Evolutionary conservation across 1,140 invertebrate genomes (phyloP), one percentile per base, ranked within the genome.

Genomic region (Drosophila miranda): DNA sequence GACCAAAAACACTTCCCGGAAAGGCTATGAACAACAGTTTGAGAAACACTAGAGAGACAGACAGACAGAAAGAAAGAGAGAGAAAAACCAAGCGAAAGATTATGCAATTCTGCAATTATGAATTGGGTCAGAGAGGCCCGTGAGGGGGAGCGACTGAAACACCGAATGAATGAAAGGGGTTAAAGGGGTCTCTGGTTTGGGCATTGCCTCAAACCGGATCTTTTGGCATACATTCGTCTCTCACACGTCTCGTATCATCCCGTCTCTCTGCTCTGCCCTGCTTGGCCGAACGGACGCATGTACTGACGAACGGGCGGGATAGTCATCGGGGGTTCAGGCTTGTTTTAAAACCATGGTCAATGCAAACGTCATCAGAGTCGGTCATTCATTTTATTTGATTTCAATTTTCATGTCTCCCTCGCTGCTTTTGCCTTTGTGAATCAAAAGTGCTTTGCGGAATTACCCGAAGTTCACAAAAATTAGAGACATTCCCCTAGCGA

Each of bases 391-490:
- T 62, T 6, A 45, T 42, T 56, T 59, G 34, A 28, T 19, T 34
- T 61, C 30, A 13, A n/a, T 26, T 49, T 49, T 11, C 2, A 16
- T 19, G 19, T 21, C 6, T 30, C n/a, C 13, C n/a, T 7, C 6
- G 14, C 23, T 34, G 3, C 30, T 34, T 11, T 3, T 34, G 30
- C 48, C 45, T 21, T 41, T 50, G 61, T 80, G 67, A 81, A 59
- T 78, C 63, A 61, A 77, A 63, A 61, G 42, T 45, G 45, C 46
- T 58, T 68, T 14, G 50, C 63, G 82, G 82, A 78, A 87, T 87
- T 87, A 87, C 82, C 82, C 82, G 78, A 82, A 87, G 82, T 82
- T 87, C 78, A 82, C 72, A 78, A 69, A 78, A 87, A 87, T 82
- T 72, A 87, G 62, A 59, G 44, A 56, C 49, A 55, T 68, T 75